Base-by-base conservation (phyloP, 92 coral and sea anemone species). In the Porites lobata region DNA sequence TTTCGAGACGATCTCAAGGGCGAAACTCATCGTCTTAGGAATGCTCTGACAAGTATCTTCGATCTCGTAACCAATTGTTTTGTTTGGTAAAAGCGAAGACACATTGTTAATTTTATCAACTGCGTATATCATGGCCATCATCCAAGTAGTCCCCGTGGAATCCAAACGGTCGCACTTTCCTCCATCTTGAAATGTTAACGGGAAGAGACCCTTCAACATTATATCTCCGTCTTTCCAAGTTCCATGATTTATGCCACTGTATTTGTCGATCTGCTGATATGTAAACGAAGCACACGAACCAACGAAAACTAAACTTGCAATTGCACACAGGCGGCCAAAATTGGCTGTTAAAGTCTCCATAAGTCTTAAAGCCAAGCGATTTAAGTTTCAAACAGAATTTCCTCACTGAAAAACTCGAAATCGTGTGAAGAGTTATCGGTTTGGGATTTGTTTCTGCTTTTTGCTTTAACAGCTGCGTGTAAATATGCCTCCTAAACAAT, bases 1-100 rank as follows among this genome's bases (percentile, higher is more conserved):
- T 85, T 94, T 91, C 26, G 99, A 95, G 79, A 98, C 98, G 90
- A 96, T 94, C 79, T 88, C 85, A 38, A 98, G 92, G 20, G 98
- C 96, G 77, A 89, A 85, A 29, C 91, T 90, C 99, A 98, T 98
- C 1, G 98, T 88, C 17, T 77, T 82, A 18, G 98, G 96, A 24
- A 98, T 90, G 71, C 96, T 87, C 5, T 76, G 79, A 26, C 96
- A 93, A 58, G 95, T 96, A 58, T 98, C 84, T 50, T 98, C 98
- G 19, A 98, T 98, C 61, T 94, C 93, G 87, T 96, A 98, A 17
- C 99, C 99, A 0, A 98, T 93, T 3, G 94, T 92, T 17, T 75
- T 77, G 68, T 84, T 87, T 0, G 47, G 83, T 54, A 98, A 84
- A 72, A 96, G 75, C 19, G 87, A 63, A 6, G 82, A 24, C 0